These are phyloP conservation scores for Drosophila emarginata DNA, from an alignment of 2,888 invertebrate genomes.

Conservation along the genomic window DNA sequence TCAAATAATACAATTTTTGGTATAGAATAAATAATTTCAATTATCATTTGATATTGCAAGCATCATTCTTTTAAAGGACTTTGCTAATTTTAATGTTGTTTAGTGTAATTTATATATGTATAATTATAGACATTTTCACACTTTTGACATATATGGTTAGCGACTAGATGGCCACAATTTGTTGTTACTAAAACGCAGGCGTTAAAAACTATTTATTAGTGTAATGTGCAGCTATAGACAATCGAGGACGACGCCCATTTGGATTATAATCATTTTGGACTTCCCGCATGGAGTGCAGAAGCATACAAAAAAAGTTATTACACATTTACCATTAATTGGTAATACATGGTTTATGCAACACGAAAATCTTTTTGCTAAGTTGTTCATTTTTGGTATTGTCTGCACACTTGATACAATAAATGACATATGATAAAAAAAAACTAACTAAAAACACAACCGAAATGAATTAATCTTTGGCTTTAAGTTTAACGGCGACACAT, in stretches of 20 bases:
- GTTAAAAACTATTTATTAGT: slow-evolving; percentile 40
- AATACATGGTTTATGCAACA: slow-evolving; percentile 9
- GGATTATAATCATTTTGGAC: slow-evolving; percentile 51
- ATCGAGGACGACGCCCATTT: slow-evolving; percentile 45
- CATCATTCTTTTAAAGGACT: not conserved
- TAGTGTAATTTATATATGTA: slow-evolving; percentile 13
- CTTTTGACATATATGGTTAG: slow-evolving; percentile 51
- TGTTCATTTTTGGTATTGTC: slow-evolving; percentile 28
- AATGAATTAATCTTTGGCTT: not conserved
- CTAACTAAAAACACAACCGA: not conserved
- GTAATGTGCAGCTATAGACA: slow-evolving; percentile 18
- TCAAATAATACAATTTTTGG: slow-evolving; percentile 2
- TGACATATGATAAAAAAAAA: slow-evolving; percentile 15
- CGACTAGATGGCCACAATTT: slow-evolving; percentile 12
- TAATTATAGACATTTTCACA: slow-evolving; percentile 59
- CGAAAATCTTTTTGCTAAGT: slow-evolving; percentile 18
- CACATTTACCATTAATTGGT: slow-evolving; percentile 2
- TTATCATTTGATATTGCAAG: not conserved
- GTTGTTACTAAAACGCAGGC: slow-evolving; percentile 29
- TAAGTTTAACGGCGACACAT: slow-evolving; percentile 22
- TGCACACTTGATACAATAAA: slow-evolving; percentile 4
- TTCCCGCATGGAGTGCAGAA: slow-evolving; percentile 50
- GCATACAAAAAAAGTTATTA: not conserved
- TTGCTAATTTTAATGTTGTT: not conserved
- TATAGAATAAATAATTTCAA: not conserved